Conservation (phyloP, 2,888 invertebrate species). For the Cryptus viduatorius region DNA sequence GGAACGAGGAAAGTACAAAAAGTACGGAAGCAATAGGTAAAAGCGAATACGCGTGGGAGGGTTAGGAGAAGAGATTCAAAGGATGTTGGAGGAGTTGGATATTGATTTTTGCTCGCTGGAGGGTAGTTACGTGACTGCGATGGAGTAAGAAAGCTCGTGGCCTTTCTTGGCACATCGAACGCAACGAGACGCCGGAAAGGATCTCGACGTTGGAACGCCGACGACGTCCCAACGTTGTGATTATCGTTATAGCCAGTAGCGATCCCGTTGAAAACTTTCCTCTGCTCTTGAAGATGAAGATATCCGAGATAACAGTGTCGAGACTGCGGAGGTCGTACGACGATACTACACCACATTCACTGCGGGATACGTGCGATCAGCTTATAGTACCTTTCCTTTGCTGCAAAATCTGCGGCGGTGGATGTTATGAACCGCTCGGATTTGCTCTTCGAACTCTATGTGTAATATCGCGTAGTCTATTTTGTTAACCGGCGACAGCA, state of each 20-base stretch:
- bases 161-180: slow-evolving; percentile 14
- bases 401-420: background rate
- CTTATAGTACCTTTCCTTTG: background rate
- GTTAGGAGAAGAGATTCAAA: slow-evolving; percentile 17
- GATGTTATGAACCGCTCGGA: background rate
- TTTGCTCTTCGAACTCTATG: background rate
- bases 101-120: slow-evolving; percentile 50
- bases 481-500: background rate
- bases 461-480: background rate
- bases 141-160: slow-evolving; percentile 7
- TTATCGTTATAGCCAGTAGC: slow-evolving; percentile 6
- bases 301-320: background rate
- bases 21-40: background rate
- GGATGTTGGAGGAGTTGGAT: slow-evolving; percentile 38
- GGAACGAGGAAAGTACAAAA: background rate
- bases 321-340: background rate
- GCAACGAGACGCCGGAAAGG: slow-evolving; percentile 14
- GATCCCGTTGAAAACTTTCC: slow-evolving; percentile 6
- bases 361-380: background rate
- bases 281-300: background rate
- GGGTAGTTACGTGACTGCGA: slow-evolving; percentile 39
- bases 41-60: slow-evolving; percentile 2
- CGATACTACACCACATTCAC: background rate
- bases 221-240: slow-evolving; percentile 6
- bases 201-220: slow-evolving; percentile 38